Conservation (phyloP, 1,140 invertebrate genomes). For the Sarcophaga peregrina region DNA sequence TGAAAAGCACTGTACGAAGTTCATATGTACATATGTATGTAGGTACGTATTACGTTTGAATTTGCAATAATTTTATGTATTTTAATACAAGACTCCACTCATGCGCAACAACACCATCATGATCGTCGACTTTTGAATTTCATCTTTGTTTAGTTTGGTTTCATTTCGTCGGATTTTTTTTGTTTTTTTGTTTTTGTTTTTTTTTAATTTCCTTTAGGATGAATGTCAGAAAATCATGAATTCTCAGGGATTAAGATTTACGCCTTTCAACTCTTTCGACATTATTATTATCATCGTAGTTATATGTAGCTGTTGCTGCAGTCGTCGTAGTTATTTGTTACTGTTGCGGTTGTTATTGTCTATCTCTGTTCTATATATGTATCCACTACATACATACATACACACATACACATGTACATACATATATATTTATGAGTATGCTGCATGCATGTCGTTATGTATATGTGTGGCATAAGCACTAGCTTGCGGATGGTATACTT, state of each 20-base stretch:
- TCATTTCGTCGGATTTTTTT: not conserved
- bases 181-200: not conserved
- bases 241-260: conserved; percentile 42
- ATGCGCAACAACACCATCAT: conserved; percentile 18
- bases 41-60: not conserved
- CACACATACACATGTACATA: too few relatives aligned
- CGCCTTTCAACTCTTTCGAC: conserved; percentile 41
- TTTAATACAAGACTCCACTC: conserved; percentile 7
- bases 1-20: not conserved
- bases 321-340: conserved; percentile 1
- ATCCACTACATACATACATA: not conserved
- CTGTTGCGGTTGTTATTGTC: not conserved
- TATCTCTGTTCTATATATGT: not conserved
- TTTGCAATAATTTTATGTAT: not conserved
- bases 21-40: not conserved
- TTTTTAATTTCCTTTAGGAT: conserved; percentile 24
- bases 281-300: conserved; percentile 34
- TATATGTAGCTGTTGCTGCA: too few relatives aligned
- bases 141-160: not conserved
- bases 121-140: not conserved
- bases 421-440: too few relatives aligned
- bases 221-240: conserved; percentile 34
- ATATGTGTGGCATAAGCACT: too few relatives aligned
- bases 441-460: too few relatives aligned
- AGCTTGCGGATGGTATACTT: too few relatives aligned